Evolutionary conservation across 2,797 vertebrate species (phyloP).

Genomic region (Myripristis murdjan): DNA sequence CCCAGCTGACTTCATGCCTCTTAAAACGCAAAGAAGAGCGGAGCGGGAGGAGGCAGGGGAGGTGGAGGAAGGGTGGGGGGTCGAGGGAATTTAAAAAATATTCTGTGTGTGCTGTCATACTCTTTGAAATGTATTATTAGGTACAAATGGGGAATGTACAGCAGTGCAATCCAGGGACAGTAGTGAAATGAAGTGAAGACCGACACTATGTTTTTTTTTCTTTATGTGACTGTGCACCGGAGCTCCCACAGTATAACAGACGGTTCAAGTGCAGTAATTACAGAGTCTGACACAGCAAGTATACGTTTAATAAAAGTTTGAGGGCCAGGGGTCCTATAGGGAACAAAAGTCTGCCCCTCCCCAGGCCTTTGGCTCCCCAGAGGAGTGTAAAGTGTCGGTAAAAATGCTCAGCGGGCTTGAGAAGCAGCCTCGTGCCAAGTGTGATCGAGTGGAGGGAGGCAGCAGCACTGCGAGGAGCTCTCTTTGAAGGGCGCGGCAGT

Average conservation of each 20-base stretch:
- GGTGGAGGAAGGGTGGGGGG: conserved; percentile 14
- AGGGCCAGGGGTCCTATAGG: conserved; percentile 41
- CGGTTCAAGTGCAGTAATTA: conserved; percentile 73
- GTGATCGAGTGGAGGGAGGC: conserved; percentile 69
- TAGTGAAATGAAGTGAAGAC: conserved; percentile 32
- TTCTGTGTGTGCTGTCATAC: conserved; percentile 54
- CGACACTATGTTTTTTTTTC: conserved; percentile 22
- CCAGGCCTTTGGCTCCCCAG: conserved; percentile 44
- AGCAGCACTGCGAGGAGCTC: conserved; percentile 57
- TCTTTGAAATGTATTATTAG: conserved; percentile 72
- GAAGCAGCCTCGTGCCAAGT: conserved; percentile 56
- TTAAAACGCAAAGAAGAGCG: conserved; percentile 69
- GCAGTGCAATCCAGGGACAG: conserved; percentile 47
- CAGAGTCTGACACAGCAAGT: conserved; percentile 66
- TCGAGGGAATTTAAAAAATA: conserved; percentile 54
- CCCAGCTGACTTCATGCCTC: conserved; percentile 69
- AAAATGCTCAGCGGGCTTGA: conserved; percentile 75
- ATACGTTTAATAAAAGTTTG: conserved; percentile 73
- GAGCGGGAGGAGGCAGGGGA: background rate
- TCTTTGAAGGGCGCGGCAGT: conserved; percentile 80
- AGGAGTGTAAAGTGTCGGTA: conserved; percentile 63
- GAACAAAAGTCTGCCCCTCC: conserved; percentile 57
- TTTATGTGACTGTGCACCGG: conserved; percentile 27
- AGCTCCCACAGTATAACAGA: conserved; percentile 53
- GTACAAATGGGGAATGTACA: conserved; percentile 66